Evolutionary conservation across 2,113 vertebrate genomes (phyloP), one percentile per base, ranked within the genome.

Genomic region (Tonatia bakeri): DNA sequence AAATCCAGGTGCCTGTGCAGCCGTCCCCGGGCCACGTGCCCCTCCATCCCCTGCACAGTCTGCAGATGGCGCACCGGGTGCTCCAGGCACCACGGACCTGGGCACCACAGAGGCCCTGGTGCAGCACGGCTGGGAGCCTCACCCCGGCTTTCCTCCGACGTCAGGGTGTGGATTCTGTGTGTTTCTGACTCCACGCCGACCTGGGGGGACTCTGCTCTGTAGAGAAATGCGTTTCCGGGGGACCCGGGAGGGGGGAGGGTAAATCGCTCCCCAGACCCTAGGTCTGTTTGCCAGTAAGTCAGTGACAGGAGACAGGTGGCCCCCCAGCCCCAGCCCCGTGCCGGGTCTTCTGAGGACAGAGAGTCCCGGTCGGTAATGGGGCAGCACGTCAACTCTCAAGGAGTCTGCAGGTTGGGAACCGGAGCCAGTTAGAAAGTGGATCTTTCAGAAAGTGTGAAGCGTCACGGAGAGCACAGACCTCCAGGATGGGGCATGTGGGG

Each of bases 1-100:
- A 61, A 65, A 31, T 98, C 98, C 5, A 97, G 96, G 36, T 64
- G 95, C 76, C 50, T 97, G 14, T 82, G 56, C 4, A 84, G 33
- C 0, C 50, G 82, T 16, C 86, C 79, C 36, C 43, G 85, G 61
- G 54, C 81, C 79, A 11, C 2, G 72, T 14, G 80, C 24, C 70
- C 77, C 36, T 91, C 84, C 56, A 47, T 61, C 24, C 54, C 93
- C 64, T 69, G 94, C 45, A 15, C 15, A 26, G 14, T 38, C 79
- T 70, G 36, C 38, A 59, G 61, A 43, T 4, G 12, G 14, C 5
- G 50, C 50, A 16, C 11, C 38, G 33, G 90, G 14, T 16, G 45
- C 85, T 86, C 52, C 36, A 31, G 45, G 28, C 2, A 0, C 31
- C 24, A 5, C 7, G 3, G 33, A n/a, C n/a, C n/a, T n/a, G n/a